Evolutionary conservation across 2,888 invertebrate species (phyloP).

Genomic region (Margaritifera margaritifera): DNA sequence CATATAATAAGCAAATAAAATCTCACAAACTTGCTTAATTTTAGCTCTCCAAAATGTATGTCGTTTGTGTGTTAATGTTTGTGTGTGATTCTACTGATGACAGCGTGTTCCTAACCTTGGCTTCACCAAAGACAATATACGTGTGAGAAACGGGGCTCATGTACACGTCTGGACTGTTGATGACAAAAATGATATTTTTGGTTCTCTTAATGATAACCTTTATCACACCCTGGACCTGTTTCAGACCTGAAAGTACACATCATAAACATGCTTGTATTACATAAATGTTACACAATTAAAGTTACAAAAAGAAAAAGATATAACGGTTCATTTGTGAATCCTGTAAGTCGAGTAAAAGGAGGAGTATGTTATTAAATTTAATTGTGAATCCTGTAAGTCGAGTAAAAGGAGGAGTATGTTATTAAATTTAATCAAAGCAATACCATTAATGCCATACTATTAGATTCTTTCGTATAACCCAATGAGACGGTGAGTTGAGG

Average conservation of each 20-base stretch:
- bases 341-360: no score
- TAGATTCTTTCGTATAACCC: no score
- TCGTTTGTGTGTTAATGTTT: neutral
- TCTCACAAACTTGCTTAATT: no score
- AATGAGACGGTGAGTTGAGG: no score
- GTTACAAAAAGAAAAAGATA: neutral
- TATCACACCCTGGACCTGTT: conserved; percentile 90
- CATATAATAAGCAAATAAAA: no score
- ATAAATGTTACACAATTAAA: conserved; percentile 7
- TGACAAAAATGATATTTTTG: conserved; percentile 98
- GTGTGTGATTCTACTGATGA: neutral
- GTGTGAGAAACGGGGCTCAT: conserved; percentile 93
- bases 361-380: no score
- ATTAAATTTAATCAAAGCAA: no score
- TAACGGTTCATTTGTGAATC: neutral
- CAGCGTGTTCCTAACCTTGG: conserved; percentile 79
- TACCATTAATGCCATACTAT: no score
- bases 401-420: no score
- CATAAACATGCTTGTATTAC: neutral
- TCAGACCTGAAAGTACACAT: conserved; percentile 56
- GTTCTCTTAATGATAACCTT: conserved; percentile 98
- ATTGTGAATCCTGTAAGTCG: no score
- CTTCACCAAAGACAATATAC: conserved; percentile 99
- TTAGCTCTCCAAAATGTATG: no score
- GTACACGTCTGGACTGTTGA: conserved; percentile 93